Conservation (phyloP, 35 echinoderm and acorn worm species). For the Diadema setosum region DNA sequence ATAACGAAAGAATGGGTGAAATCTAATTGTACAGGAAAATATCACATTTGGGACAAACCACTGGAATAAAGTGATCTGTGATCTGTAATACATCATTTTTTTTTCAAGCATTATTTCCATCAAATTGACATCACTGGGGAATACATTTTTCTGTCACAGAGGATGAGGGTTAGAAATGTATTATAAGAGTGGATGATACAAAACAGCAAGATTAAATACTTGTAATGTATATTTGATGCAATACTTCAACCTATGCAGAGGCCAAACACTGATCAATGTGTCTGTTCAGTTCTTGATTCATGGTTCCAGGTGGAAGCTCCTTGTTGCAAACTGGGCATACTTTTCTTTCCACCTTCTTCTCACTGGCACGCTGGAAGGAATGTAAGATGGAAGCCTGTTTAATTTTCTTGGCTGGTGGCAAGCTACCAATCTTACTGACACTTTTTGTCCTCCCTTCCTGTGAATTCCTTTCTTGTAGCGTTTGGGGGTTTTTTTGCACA, state of each 20-base stretch:
- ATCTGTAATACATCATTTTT: too few species aligned
- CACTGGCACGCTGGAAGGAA: not conserved
- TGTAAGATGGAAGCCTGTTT: conserved; percentile 18
- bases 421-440: not conserved
- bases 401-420: conserved; percentile 27
- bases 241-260: not conserved
- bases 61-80: too few species aligned
- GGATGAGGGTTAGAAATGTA: too few species aligned
- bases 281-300: conserved; percentile 53
- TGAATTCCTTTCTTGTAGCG: conserved; percentile 13
- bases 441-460: not conserved
- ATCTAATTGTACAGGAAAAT: too few species aligned
- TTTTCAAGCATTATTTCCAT: too few species aligned
- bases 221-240: too few species aligned
- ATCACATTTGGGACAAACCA: too few species aligned
- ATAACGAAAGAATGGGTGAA: too few species aligned
- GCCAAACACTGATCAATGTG: conserved; percentile 76
- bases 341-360: conserved; percentile 12
- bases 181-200: too few species aligned
- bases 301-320: conserved; percentile 34
- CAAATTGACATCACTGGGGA: too few species aligned
- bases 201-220: too few species aligned
- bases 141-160: too few species aligned
- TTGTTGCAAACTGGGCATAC: conserved; percentile 70
- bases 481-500: not conserved